Conservation (phyloP, 2,113 vertebrate genomes). For the Tauraco erythrolophus region DNA sequence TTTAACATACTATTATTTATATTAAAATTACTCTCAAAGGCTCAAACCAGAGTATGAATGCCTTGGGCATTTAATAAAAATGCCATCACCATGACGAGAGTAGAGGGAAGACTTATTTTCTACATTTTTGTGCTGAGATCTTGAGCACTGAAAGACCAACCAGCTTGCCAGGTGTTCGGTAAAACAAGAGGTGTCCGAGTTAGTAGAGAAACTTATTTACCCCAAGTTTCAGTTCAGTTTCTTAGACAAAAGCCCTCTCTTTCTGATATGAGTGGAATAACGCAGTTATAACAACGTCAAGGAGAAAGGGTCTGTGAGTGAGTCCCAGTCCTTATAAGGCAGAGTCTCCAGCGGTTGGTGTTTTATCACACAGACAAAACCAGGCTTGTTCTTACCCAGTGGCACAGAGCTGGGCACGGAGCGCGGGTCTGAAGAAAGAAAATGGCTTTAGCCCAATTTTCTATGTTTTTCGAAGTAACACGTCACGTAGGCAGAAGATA, state of each 20-base stretch:
- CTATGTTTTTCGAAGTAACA: neutral
- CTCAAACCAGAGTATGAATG: neutral
- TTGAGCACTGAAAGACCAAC: neutral
- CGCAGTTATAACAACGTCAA: neutral
- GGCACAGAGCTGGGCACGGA: accelerated
- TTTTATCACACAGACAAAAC: neutral
- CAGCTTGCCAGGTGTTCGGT: accelerated
- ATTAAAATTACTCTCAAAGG: neutral
- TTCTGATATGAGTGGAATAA: neutral
- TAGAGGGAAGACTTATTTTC: neutral
- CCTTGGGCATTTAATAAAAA: neutral
- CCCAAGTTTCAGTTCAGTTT: neutral
- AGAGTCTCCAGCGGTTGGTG: neutral
- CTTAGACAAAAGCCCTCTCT: neutral
- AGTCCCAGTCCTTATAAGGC: neutral
- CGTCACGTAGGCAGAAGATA: neutral
- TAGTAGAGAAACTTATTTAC: neutral
- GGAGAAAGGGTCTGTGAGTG: accelerated
- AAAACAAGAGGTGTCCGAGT: neutral
- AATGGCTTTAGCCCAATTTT: neutral
- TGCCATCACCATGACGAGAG: neutral
- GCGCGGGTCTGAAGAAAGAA: neutral
- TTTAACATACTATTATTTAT: neutral
- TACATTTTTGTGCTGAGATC: neutral
- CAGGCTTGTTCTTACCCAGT: accelerated